A percentile compares a stretch with the other conserved stretches of the same genome.
Evolutionary conservation across 2,797 vertebrate genomes (phyloP).

Genomic region (Odontamblyopus rebecca): DNA sequence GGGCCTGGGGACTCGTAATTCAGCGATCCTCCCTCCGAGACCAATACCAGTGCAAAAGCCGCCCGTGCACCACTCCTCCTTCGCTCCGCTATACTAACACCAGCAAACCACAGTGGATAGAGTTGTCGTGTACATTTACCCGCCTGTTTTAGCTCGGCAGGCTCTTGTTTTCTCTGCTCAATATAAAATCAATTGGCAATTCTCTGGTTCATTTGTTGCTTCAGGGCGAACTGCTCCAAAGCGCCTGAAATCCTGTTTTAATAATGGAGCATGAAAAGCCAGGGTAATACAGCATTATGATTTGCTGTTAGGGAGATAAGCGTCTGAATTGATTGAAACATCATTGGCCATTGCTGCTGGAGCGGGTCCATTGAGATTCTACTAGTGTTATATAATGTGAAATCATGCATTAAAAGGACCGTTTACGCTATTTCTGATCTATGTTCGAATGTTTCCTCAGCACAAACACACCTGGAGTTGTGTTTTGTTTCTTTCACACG

Average conservation of each 20-base stretch:
- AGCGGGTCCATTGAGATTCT: too few species aligned
- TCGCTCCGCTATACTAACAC: slow-evolving; percentile 35
- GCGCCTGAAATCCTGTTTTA: slow-evolving; percentile 71
- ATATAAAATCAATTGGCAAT: slow-evolving; percentile 72
- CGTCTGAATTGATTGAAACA: slow-evolving; percentile 70
- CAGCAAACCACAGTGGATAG: slow-evolving; percentile 38
- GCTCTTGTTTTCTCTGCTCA: slow-evolving; percentile 50
- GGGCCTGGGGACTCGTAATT: slow-evolving; percentile 38
- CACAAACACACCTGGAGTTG: too few species aligned
- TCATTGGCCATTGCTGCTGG: slow-evolving; percentile 46
- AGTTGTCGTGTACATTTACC: slow-evolving; percentile 43
- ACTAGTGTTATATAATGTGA: too few species aligned
- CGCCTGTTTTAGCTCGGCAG: slow-evolving; percentile 14
- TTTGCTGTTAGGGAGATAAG: slow-evolving; percentile 68
- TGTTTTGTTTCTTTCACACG: too few species aligned
- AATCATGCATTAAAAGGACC: too few species aligned
- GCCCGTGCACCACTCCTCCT: slow-evolving; percentile 1
- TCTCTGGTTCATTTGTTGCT: slow-evolving; percentile 67
- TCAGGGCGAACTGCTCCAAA: slow-evolving; percentile 49
- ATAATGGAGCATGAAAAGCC: slow-evolving; percentile 68
- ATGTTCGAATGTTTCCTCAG: too few species aligned
- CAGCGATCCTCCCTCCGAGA: slow-evolving; percentile 26
- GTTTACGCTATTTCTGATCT: too few species aligned
- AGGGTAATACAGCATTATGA: slow-evolving; percentile 70
- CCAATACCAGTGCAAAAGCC: slow-evolving; percentile 24